Evolutionary conservation across 2,888 invertebrate genomes (phyloP).

Genomic region (Lithophane leautieri): DNA sequence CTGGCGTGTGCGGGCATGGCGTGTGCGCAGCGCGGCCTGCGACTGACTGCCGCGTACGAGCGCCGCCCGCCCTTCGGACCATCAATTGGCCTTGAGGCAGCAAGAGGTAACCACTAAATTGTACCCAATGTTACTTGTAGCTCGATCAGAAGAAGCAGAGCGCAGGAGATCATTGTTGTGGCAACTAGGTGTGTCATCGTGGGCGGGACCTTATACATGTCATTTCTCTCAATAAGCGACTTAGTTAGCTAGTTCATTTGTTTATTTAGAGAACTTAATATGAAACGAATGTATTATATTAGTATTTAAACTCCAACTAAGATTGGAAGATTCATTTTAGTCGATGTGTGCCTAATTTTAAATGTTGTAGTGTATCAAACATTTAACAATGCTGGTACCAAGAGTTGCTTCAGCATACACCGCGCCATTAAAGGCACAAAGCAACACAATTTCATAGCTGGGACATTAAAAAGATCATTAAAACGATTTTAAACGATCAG

Average conservation of each 20-base stretch:
- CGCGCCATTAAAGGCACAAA: constrained; percentile 18
- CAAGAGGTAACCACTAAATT: constrained; percentile 74
- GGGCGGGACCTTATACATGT: not conserved
- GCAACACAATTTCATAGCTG: constrained; percentile 20
- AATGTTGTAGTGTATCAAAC: constrained; percentile 26
- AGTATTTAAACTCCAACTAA: not conserved
- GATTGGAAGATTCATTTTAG: not conserved
- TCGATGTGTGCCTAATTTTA: not conserved
- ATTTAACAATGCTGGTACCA: constrained; percentile 20
- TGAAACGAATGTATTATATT: constrained; percentile 11
- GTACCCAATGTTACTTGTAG: constrained; percentile 62
- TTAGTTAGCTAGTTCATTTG: constrained; percentile 4
- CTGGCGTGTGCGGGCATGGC: constrained; percentile 62
- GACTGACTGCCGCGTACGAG: constrained; percentile 66
- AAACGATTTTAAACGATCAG: constrained; percentile 12
- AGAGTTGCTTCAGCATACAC: constrained; percentile 14
- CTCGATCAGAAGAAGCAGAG: constrained; percentile 38
- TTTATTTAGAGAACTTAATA: constrained; percentile 17
- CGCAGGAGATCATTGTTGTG: constrained; percentile 56
- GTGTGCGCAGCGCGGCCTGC: constrained; percentile 64
- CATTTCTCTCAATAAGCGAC: not conserved
- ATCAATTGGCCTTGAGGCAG: constrained; percentile 78
- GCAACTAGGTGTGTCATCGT: constrained; percentile 22
- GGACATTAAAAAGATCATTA: constrained; percentile 22
- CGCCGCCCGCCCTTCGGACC: constrained; percentile 82